phyloP scores from a whole-genome alignment of 1,140 invertebrate genomes.

The Apis dorsata region DNA sequence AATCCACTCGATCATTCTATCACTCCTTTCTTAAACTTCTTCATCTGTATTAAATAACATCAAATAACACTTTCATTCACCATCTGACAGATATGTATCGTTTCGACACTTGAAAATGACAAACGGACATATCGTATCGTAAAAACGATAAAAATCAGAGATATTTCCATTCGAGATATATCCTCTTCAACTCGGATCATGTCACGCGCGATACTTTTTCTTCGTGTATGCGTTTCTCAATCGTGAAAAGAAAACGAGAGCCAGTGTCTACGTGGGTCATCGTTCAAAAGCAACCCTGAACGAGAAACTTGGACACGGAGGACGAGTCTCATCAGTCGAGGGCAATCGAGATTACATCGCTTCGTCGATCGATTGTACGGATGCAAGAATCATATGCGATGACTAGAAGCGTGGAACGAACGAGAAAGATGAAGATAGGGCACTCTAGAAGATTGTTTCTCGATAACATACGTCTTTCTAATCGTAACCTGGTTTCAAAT shows the following conservation, averaged over 20 bases:
- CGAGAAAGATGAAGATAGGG: conserved; percentile 26
- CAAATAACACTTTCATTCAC: too few species aligned
- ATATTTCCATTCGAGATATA: neutral
- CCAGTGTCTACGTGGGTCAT: conserved; percentile 10
- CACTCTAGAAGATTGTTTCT: conserved; percentile 31
- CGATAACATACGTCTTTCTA: conserved; percentile 29
- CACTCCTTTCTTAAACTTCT: too few species aligned
- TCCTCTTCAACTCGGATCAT: neutral
- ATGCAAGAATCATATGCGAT: conserved; percentile 27
- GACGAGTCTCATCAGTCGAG: neutral
- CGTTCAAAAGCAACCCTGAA: conserved; percentile 44
- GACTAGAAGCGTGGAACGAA: neutral
- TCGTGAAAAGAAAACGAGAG: conserved; percentile 28
- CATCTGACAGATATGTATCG: too few species aligned
- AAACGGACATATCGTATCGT: neutral
- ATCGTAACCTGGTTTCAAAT: conserved; percentile 7
- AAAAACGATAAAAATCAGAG: neutral
- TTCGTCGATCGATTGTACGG: conserved; percentile 13
- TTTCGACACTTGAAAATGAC: neutral
- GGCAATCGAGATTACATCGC: conserved; percentile 4
- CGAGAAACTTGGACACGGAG: conserved; percentile 1
- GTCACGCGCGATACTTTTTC: neutral
- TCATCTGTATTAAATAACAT: too few species aligned
- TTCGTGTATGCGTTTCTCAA: too few species aligned
- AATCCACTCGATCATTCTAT: too few species aligned